A percentile compares a stretch with the other conserved stretches of the same genome.
phyloP scores from a whole-genome alignment of 1,140 invertebrate species.

The Nasonia longicornis region DNA sequence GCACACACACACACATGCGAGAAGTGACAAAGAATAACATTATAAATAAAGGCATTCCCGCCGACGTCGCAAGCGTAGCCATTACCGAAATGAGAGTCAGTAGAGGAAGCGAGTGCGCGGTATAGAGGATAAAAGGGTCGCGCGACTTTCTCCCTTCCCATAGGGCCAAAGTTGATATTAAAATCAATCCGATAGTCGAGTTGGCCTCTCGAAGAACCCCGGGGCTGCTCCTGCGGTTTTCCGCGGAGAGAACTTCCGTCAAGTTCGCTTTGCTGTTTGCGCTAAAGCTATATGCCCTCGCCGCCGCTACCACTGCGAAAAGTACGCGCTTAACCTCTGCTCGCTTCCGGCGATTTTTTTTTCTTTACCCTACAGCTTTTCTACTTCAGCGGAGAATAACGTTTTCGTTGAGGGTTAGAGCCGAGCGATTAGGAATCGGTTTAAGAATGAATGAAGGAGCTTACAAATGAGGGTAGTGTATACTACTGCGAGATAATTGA shows the following conservation, averaged over 20 bases:
- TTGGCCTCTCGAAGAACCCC: neutral
- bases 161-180: constrained; percentile 60
- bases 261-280: constrained; percentile 63
- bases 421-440: neutral
- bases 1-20: no score
- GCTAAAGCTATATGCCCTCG: no score
- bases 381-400: neutral
- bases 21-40: neutral
- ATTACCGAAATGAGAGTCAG: neutral
- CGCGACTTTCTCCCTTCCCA: neutral
- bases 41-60: neutral
- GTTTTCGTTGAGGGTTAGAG: neutral
- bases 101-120: no score
- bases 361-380: no score
- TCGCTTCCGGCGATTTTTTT: neutral
- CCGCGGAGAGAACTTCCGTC: constrained; percentile 59
- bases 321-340: no score
- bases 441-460: neutral
- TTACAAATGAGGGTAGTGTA: neutral
- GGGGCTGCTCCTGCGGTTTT: constrained; percentile 26
- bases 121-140: neutral
- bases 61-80: no score
- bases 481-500: neutral
- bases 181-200: constrained; percentile 63
- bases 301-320: no score